Base-by-base conservation (phyloP, 2,797 vertebrate genomes). In the Clarias fuscus region DNA sequence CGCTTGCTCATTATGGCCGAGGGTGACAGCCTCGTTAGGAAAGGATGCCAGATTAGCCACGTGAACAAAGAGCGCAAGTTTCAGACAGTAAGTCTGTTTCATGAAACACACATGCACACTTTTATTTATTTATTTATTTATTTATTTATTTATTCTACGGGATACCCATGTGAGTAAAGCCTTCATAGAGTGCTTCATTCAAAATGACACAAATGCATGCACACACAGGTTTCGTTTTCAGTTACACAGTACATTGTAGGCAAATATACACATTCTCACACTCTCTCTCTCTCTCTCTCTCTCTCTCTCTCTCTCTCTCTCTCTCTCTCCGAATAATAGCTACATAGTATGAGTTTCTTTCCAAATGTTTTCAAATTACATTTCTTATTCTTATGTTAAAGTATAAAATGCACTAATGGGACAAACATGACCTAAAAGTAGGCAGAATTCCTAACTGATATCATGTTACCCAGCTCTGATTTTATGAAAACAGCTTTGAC, bases 21-120 rank as follows among this genome's bases (percentile, higher is more conserved):
- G 90, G 88, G 90, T 94, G 95, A 96, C 95, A 96, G 92, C 90
- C 95, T 96, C 94, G 92, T 96, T 96, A 96, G 93, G 93, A 93
- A 91, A 92, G 92, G 92, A 95, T 92, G 86, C 94, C 94, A 94
- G 94, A 95, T 96, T 95, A 95, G 94, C 94, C 94, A 86, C 72
- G 93, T 90, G 90, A 91, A 93, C 95, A 94, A 94, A 95, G 93
- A 94, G 91, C 93, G 94, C 91, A 92, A 92, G 93, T 93, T 93
- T 93, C 91, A 90, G 67, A 77, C 84, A 27, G 59, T 33, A 33
- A 37, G 48, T 81, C 83, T 22, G 76, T 76, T 84, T 79, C 43
- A 72, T 58, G 4, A 61, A 15, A 85, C 75, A 83, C 71, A 27
- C 13, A 71, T 56, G 48, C 83, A 62, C 53, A 71, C 80, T 64